Conservation (phyloP, 2,113 vertebrate species). For the Camelus dromedarius region DNA sequence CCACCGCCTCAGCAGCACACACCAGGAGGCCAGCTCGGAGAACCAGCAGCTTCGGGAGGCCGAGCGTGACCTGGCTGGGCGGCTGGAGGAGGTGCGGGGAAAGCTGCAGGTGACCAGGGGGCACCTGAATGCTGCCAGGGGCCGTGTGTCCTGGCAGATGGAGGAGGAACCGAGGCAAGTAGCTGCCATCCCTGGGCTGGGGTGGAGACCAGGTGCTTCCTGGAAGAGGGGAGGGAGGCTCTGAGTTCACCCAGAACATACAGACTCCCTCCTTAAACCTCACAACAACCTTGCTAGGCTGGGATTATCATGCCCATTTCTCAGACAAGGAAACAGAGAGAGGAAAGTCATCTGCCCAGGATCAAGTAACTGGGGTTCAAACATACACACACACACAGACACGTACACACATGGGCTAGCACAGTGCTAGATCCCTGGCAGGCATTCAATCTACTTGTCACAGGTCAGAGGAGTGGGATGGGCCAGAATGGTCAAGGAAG, state of each 20-base stretch:
- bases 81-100: conserved; percentile 82
- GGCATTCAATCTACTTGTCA: neutral
- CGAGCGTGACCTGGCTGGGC: conserved; percentile 77
- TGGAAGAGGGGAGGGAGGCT: neutral
- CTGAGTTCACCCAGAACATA: neutral
- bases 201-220: neutral
- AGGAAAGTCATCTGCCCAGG: neutral
- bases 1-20: conserved; percentile 72
- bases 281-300: neutral
- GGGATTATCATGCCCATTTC: neutral
- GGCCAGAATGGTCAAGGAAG: neutral
- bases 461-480: neutral
- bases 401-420: fast-evolving
- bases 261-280: neutral
- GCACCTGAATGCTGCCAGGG: conserved; percentile 62
- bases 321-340: neutral
- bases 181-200: neutral
- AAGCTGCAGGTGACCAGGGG: conserved; percentile 84
- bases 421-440: neutral
- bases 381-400: neutral
- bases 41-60: conserved; percentile 83
- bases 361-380: neutral
- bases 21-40: conserved; percentile 69
- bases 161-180: conserved; percentile 73
- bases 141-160: conserved; percentile 47